These are phyloP conservation scores for Itoplectis maculator DNA, from an alignment of 2,888 invertebrate genomes.

Conservation along the genomic window DNA sequence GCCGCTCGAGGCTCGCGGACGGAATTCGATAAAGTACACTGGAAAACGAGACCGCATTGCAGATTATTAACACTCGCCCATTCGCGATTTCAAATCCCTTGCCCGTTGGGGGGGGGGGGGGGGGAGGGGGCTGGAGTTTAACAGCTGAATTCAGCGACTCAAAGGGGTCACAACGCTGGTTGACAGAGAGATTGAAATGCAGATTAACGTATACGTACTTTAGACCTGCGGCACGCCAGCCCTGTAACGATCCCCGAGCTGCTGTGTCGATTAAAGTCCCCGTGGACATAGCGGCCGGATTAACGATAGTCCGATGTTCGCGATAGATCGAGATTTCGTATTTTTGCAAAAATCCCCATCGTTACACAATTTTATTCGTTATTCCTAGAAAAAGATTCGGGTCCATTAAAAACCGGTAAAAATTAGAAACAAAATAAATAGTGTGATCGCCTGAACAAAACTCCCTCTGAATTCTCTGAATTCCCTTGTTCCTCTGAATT, in stretches of 20 bases:
- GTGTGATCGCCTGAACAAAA: constrained; percentile 1
- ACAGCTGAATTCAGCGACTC: constrained; percentile 9
- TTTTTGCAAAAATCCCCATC: neutral
- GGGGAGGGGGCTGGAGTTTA: neutral
- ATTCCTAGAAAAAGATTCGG: too few relatives aligned
- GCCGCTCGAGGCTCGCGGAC: neutral
- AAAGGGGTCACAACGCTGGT: constrained; percentile 61
- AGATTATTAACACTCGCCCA: constrained; percentile 67
- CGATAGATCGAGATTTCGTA: neutral
- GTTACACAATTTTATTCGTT: too few relatives aligned
- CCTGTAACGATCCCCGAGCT: constrained; percentile 32
- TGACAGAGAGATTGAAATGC: constrained; percentile 66
- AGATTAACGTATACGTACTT: constrained; percentile 66
- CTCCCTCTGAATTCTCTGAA: neutral
- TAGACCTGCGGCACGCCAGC: constrained; percentile 14
- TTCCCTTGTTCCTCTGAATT: constrained; percentile 20
- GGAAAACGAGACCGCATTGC: constrained; percentile 44
- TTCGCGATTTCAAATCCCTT: constrained; percentile 38
- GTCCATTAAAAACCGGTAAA: too few relatives aligned
- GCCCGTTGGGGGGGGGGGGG: neutral
- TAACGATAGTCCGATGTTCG: neutral
- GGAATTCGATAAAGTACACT: constrained; percentile 19
- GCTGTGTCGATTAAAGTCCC: constrained; percentile 57
- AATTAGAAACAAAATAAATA: too few relatives aligned
- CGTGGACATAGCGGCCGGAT: neutral